phyloP scores from a whole-genome alignment of 2,888 invertebrate species.

The Yponomeuta evonymella region DNA sequence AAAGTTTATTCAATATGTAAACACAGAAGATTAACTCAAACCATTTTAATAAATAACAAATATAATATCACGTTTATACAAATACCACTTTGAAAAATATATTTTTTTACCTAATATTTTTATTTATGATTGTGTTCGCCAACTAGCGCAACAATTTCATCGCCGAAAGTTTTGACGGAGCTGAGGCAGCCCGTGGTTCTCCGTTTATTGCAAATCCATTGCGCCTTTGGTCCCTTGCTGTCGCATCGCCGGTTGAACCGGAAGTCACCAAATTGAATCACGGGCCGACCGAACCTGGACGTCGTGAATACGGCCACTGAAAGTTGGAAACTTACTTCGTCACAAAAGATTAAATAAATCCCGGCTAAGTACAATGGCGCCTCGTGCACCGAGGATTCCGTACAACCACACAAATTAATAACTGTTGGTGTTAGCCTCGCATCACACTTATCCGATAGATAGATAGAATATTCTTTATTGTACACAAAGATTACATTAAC shows the following conservation, averaged over 20 bases:
- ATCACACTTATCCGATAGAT: too few relatives aligned
- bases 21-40: too few relatives aligned
- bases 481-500: too few relatives aligned
- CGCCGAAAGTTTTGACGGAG: conserved; percentile 15
- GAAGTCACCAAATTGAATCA: conserved; percentile 16
- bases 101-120: background rate
- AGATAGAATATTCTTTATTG: too few relatives aligned
- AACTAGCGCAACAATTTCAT: conserved; percentile 14
- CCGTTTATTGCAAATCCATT: conserved; percentile 17
- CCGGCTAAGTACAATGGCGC: too few relatives aligned
- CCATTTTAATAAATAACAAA: background rate
- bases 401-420: too few relatives aligned
- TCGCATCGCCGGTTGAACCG: conserved; percentile 22
- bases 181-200: conserved; percentile 16
- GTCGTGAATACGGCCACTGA: conserved; percentile 18
- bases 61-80: background rate
- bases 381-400: too few relatives aligned
- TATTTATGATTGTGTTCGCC: conserved; percentile 10
- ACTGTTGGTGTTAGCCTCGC: too few relatives aligned
- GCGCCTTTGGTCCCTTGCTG: conserved; percentile 1
- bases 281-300: conserved; percentile 17
- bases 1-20: too few relatives aligned
- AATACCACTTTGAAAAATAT: background rate
- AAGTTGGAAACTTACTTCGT: background rate
- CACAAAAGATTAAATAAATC: too few relatives aligned